Base-by-base conservation (phyloP, 2,113 vertebrate species). In the Pseudonaja textilis region DNA sequence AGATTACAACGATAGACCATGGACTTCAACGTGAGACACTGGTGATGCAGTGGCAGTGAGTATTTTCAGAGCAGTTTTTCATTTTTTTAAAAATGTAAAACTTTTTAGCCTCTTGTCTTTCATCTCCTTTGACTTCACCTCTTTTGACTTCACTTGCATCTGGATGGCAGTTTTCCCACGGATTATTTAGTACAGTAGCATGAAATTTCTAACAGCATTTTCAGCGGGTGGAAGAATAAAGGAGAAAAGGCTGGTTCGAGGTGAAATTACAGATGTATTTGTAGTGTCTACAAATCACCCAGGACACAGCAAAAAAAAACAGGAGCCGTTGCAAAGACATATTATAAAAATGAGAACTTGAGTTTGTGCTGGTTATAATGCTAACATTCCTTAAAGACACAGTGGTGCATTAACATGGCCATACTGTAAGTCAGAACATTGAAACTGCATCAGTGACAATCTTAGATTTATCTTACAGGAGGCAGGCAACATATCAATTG, bases 11-110 rank as follows among this genome's bases (percentile, higher is more conserved):
- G 86, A 56, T 64, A 91, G 91, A 94, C 56, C 2, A 0, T 95
- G 96, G 92, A 93, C 95, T 95, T 0, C 22, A 93, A 89, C 94
- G 96, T 96, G 97, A 97, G 91, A 91, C 55, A 90, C 89, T 95
- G 95, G 96, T 97, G 97, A 97, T 97, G 97, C 96, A 94, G 95
- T 94, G 92, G 52, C 93, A 96, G 97, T 97, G 95, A 97, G 96
- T 97, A 94, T 92, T 95, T 93, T 93, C 55, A 50, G 45, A 0
- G 11, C 11, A 9, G 89, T 10, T 93, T 94, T 95, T 42, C 57
- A 94, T 55, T 34, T 5, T 69, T 93, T 92, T 3, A 59, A 59
- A 59, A 59, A 25, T 54, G 12, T 95, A 74, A 93, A 87, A 89
- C 47, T 85, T 92, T n/a, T 22, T 90, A 92, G 64, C 69, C 74